Conservation (phyloP, 2,797 vertebrate species). For the Hydrolagus colliei region DNA sequence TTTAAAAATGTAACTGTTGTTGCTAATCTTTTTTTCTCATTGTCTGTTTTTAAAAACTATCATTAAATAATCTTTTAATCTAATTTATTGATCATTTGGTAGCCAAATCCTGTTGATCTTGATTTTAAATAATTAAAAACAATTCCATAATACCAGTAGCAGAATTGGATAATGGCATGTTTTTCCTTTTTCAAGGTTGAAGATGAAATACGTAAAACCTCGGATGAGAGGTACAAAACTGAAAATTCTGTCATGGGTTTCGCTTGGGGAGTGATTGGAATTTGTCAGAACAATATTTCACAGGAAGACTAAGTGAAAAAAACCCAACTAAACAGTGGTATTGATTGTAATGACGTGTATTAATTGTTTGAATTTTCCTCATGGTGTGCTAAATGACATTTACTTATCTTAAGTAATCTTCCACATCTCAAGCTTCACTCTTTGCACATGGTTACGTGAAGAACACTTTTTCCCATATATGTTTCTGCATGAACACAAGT, state of each 20-base stretch:
- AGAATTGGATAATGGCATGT: neutral
- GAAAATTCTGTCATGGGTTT: neutral
- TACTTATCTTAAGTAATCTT: neutral
- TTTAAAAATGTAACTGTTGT: too few relatives aligned
- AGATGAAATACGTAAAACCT: conserved; percentile 3
- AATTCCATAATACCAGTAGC: too few relatives aligned
- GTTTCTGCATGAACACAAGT: neutral
- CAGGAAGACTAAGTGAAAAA: neutral
- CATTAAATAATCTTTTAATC: too few relatives aligned
- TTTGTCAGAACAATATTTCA: conserved; percentile 22
- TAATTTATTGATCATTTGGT: too few relatives aligned
- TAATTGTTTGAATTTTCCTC: neutral
- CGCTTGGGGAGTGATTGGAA: conserved; percentile 25
- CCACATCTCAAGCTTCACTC: neutral
- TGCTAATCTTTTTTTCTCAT: too few relatives aligned
- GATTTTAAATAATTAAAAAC: too few relatives aligned
- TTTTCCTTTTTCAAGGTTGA: conserved; percentile 6
- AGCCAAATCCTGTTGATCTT: too few relatives aligned
- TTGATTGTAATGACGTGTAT: neutral
- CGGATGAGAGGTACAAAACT: neutral
- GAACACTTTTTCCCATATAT: neutral
- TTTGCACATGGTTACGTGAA: neutral
- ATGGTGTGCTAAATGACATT: neutral
- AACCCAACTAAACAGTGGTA: neutral
- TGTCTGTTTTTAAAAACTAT: too few relatives aligned